Base-by-base conservation (phyloP, 2,797 vertebrate genomes). In the Taenioides sp. region DNA sequence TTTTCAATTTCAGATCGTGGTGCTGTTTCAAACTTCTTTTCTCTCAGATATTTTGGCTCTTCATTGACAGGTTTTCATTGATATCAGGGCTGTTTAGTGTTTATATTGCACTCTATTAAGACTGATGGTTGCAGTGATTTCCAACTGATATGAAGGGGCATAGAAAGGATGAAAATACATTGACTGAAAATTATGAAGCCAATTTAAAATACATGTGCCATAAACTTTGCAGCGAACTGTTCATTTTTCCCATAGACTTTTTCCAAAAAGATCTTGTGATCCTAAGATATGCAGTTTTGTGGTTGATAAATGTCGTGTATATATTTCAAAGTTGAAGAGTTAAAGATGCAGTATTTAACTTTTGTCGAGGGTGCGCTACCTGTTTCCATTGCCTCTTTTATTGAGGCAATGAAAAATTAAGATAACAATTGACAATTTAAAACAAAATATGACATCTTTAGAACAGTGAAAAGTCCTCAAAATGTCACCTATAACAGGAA, bases 81-180 rank as follows among this genome's bases (percentile, higher is more conserved):
- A 78, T 58, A 67, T 80, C 67, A 64, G 68, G 50, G 70, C 10
- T 77, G 31, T 85, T 80, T 80, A 82, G 80, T 65, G 58, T 23
- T 34, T 76, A 52, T 28, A 61, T 80, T 83, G 84, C 49, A 64
- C 5, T 75, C 75, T 72, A 18, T 78, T 20, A 6, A 66, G 58
- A 77, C n/a, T 43, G 52, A 61, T 37, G 14, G 52, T 49, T 0
- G 20, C 22, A 25, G 63, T 49, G 63, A 10, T 65, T 65, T 22
- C 4, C 40, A 49, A 27, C n/a, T 25, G 40, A 40, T 49, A 12
- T 9, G 62, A 43, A 43, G 62, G 34, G 20, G 12, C 10, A 22
- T 16, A 18, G 18, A n/a, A 31, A 60, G 28, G 58, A 17, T 31
- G n/a, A 62, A 34, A 31, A 31, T 20, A 34, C 17, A 59, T 6